Evolutionary conservation across 2,888 invertebrate genomes (phyloP).

Genomic region (Lepas anatifera): DNA sequence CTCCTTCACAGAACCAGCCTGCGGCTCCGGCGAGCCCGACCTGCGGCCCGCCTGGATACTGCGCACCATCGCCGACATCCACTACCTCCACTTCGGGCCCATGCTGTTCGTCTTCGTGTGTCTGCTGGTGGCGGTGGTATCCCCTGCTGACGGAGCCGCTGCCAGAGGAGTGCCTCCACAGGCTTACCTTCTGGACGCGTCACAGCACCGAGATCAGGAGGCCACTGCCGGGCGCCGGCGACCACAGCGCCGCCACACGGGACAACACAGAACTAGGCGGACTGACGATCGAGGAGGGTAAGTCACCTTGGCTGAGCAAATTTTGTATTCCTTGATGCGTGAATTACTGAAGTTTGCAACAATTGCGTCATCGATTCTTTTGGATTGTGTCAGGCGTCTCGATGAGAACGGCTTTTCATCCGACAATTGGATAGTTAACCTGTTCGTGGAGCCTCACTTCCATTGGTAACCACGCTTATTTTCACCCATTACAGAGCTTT

Average conservation of each 20-base stretch:
- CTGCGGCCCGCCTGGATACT: conserved; percentile 31
- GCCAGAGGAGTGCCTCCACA: conserved; percentile 29
- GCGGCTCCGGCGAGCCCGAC: conserved; percentile 32
- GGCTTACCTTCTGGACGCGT: conserved; percentile 23
- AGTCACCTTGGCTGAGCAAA: too few species aligned
- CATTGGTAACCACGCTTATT: too few species aligned
- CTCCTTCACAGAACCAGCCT: conserved; percentile 35
- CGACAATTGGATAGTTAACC: too few species aligned
- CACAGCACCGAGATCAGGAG: conserved; percentile 19
- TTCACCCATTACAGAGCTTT: too few species aligned
- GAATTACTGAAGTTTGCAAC: too few species aligned
- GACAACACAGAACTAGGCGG: too few species aligned
- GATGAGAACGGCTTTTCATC: too few species aligned
- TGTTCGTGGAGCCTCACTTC: too few species aligned
- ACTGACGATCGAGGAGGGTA: too few species aligned
- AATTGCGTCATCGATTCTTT: too few species aligned
- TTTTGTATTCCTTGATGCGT: too few species aligned
- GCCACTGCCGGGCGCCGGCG: conserved; percentile 18
- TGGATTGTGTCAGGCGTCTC: too few species aligned
- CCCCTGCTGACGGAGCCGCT: conserved; percentile 38
- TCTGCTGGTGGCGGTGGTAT: conserved; percentile 34
- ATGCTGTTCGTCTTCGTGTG: conserved; percentile 38
- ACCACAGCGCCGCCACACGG: not conserved
- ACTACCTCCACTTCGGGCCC: conserved; percentile 41
- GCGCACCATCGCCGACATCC: conserved; percentile 30